These are phyloP conservation scores for Nothura maculosa DNA, from an alignment of 2,797 vertebrate species.

Conservation along the genomic window DNA sequence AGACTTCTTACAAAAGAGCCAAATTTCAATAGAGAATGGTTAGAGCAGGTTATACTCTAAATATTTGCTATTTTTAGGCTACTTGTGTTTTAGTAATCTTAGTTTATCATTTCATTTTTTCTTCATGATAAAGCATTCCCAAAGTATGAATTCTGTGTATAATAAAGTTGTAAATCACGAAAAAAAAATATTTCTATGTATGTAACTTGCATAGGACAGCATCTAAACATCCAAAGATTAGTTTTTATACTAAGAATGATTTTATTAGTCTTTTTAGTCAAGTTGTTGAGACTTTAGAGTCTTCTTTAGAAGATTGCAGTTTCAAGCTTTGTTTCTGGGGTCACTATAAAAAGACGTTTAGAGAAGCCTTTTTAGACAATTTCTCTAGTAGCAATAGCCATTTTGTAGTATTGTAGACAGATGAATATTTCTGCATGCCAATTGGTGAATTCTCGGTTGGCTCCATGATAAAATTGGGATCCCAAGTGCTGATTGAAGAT, in stretches of 20 bases:
- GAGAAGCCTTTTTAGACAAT: background rate
- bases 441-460: background rate
- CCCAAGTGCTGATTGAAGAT: background rate
- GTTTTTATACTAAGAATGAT: background rate
- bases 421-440: background rate
- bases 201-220: background rate
- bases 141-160: background rate
- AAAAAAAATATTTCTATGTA: background rate
- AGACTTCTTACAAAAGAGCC: background rate
- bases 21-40: background rate
- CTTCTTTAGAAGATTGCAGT: background rate
- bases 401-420: background rate
- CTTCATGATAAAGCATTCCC: background rate
- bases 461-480: background rate
- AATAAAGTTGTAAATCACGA: background rate
- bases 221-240: background rate
- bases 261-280: background rate
- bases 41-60: accelerated
- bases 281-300: background rate
- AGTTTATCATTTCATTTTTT: background rate
- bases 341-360: background rate
- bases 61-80: background rate
- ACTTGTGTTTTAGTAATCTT: background rate
- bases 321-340: background rate
- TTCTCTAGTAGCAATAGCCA: background rate